Base-by-base conservation (phyloP, 2,888 invertebrate species). In the Mactromeris polynyma region DNA sequence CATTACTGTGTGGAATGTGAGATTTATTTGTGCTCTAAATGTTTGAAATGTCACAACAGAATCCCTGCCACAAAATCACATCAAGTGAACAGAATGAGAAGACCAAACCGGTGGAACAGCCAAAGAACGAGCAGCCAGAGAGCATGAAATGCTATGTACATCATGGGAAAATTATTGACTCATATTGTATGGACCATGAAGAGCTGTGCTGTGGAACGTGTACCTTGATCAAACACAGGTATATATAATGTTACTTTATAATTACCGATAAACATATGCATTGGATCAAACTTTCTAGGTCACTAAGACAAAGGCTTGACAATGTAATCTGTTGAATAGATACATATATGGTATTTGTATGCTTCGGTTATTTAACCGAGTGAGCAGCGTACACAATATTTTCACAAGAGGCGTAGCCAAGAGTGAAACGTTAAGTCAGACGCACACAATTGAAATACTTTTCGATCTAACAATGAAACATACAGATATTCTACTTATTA, bases 191-290 rank as follows among this genome's bases (percentile, higher is more conserved):
- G 36, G 81, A 58, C 33, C 81, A 81, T 58, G 58, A 58, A 21
- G 58, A 58, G 11, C n/a, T 81, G 31, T 81, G 81, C 58, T 81
- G 81, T 81, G 36, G 51, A 58, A 81, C 58, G 2, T 81, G 81
- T 36, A 58, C 33, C 21, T 46, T 58, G 19, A 51, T 81, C 9
- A 31, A 58, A 26, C 81, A 81, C 33, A 54, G 81, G 81, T 81
- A 58, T 19, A 42, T 51, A 51, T 2, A 51, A 14, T 51, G 3
- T 51, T 14, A 51, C 33, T n/a, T n/a, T 36, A 51, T 51, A 7
- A 40, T 11, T 40, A 40, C 40, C 11, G 11, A 40, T 40, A 40
- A 7, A 7, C 6, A 4, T 40, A 11, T 7, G 4, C 11, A 7
- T 4, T 40, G 4, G 40, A 11, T 40, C 40, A 40, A n/a, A n/a